Percentiles rank a stretch among this genome's conserved stretches.
These are phyloP conservation scores for Cuniculus paca DNA, from an alignment of 2,797 vertebrate species.

Conservation along the genomic window DNA sequence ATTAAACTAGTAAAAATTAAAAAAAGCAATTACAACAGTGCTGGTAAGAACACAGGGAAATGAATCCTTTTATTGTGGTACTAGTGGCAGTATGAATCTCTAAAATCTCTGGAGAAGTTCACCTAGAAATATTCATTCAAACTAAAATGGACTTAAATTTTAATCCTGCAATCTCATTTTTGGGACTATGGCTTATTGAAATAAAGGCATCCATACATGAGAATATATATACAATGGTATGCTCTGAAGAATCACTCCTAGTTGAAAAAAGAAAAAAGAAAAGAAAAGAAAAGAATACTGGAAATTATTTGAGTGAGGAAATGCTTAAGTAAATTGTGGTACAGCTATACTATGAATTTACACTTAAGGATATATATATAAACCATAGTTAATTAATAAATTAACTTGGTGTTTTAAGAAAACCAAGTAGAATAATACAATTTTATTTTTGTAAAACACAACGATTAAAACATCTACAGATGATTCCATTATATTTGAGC, in stretches of 20 bases:
- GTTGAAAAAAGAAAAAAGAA: not conserved
- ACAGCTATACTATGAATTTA: not conserved
- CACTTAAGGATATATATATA: too few relatives aligned
- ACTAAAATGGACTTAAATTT: not conserved
- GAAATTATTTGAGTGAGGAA: not conserved
- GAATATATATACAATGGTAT: not conserved
- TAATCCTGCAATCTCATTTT: not conserved
- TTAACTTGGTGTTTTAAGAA: not conserved
- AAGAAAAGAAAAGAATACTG: not conserved
- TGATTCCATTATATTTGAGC: not conserved
- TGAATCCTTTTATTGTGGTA: not conserved
- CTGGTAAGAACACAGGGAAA: not conserved
- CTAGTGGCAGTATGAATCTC: not conserved
- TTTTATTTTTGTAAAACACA: not conserved
- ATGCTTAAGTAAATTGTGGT: not conserved
- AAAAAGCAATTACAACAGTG: not conserved
- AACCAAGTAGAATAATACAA: not conserved
- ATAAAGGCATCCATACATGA: not conserved
- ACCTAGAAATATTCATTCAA: slow-evolving; percentile 9
- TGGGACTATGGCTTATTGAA: not conserved
- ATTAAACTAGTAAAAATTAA: slow-evolving; percentile 20
- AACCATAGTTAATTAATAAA: too few relatives aligned
- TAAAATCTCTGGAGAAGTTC: slow-evolving; percentile 26
- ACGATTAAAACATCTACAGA: not conserved
- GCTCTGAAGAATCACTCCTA: not conserved